phyloP scores from a whole-genome alignment of 2,113 vertebrate species.

The Nerophis ophidion region DNA sequence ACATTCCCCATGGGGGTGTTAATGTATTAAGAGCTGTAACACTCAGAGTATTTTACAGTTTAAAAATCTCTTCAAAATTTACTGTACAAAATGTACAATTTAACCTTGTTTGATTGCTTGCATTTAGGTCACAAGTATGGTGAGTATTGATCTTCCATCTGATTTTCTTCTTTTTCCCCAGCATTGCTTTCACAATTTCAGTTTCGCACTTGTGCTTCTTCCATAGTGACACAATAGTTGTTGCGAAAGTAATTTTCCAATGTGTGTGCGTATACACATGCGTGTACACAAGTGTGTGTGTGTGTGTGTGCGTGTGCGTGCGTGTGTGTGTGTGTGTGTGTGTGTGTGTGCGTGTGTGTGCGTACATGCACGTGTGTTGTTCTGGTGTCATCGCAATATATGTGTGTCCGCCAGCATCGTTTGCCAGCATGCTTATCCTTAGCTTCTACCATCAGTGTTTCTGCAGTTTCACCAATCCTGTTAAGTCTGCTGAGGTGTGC shows the following conservation, averaged over 20 bases:
- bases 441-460: slow-evolving; percentile 46
- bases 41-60: background rate
- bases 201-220: slow-evolving; percentile 26
- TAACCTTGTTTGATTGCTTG: slow-evolving; percentile 85
- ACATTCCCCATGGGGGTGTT: background rate
- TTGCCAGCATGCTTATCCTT: slow-evolving; percentile 76
- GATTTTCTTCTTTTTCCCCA: slow-evolving; percentile 75
- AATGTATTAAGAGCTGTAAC: background rate
- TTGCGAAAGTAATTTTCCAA: slow-evolving; percentile 23
- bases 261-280: background rate
- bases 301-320: no score
- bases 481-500: background rate
- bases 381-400: slow-evolving; percentile 18
- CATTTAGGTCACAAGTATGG: slow-evolving; percentile 98
- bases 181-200: slow-evolving; percentile 51
- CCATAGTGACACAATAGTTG: slow-evolving; percentile 37
- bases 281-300: no score
- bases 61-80: slow-evolving; percentile 2
- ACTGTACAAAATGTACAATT: slow-evolving; percentile 36
- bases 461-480: slow-evolving; percentile 28
- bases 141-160: slow-evolving; percentile 82
- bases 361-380: slow-evolving; percentile 13
- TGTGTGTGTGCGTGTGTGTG: no score
- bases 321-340: no score
- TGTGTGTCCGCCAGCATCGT: slow-evolving; percentile 32